Evolutionary conservation across 2,888 invertebrate species (phyloP).

Genomic region (Sinelater perroti): DNA sequence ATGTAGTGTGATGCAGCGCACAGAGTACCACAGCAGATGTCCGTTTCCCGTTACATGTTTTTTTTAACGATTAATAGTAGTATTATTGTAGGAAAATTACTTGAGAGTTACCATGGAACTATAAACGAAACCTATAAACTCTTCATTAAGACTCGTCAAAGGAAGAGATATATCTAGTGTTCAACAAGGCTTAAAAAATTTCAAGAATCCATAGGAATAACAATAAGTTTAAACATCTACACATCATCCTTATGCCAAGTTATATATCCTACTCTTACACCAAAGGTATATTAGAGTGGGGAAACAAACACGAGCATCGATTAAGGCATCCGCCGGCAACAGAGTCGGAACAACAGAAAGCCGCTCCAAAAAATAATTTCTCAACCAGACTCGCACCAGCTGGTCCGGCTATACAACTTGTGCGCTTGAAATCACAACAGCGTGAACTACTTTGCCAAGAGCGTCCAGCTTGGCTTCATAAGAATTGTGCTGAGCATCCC

Average conservation of each 20-base stretch:
- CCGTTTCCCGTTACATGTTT: slow-evolving; percentile 10
- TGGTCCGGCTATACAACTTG: too few relatives aligned
- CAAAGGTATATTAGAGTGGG: background rate
- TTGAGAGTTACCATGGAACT: slow-evolving; percentile 19
- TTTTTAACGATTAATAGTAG: slow-evolving; percentile 24
- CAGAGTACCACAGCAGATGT: slow-evolving; percentile 13
- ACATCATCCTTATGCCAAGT: slow-evolving; percentile 6
- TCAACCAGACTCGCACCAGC: too few relatives aligned
- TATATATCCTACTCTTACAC: background rate
- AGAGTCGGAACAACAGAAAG: too few relatives aligned
- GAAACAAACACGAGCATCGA: slow-evolving; percentile 27
- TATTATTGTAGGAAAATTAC: slow-evolving; percentile 21
- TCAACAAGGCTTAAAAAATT: slow-evolving; percentile 30
- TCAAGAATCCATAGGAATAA: slow-evolving; percentile 32
- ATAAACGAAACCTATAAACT: slow-evolving; percentile 23
- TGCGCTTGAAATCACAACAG: too few relatives aligned
- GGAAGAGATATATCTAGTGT: slow-evolving; percentile 23
- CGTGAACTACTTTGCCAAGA: too few relatives aligned
- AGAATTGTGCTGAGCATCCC: too few relatives aligned
- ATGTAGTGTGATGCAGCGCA: slow-evolving; percentile 9
- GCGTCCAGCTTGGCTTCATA: too few relatives aligned
- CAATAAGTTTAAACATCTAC: slow-evolving; percentile 30
- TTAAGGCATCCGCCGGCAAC: too few relatives aligned
- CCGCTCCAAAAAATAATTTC: too few relatives aligned
- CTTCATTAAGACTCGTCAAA: slow-evolving; percentile 15